Evolutionary conservation across 2,888 invertebrate genomes (phyloP), one percentile per base, ranked within the genome.

Genomic region (Oasisia sp.): DNA sequence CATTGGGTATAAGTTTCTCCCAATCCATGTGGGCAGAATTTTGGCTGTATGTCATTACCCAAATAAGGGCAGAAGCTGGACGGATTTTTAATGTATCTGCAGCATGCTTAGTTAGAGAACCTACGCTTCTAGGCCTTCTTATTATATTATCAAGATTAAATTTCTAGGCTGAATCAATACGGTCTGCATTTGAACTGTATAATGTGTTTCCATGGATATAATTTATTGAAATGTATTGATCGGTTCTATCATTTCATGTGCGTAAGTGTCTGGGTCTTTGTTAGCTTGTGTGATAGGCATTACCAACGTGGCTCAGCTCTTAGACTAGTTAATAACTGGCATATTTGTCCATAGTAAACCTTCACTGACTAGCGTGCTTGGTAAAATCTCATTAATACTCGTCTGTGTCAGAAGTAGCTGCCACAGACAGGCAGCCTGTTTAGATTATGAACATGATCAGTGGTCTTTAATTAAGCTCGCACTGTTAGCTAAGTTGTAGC

Each of bases 201-300:
- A 27, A 74, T n/a, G 74, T 74, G 74, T 74, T 74, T 74, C 74
- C 74, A 74, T 19, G 74, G 74, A 74, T n/a, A 74, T 74, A 74
- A 56, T 74, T 74, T 74, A 74, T 74, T 74, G 74, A 74, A 74
- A 74, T 74, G 74, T 74, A 74, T 74, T 74, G 74, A 74, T 74
- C 27, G 74, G 27, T 74, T 74, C 74, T 74, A 74, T 74, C 74
- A 19, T 74, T 74, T 74, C 74, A 74, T 74, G 50, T 50, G 50
- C 50, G 9, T 50, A 50, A 50, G 50, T 50, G 50, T 50, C 2
- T 74, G 74, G 74, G 74, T 74, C 74, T 74, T 74, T 74, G 74
- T 74, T 7, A 74, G 19, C 27, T 27, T 19, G 74, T 74, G 74
- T 74, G 27, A 74, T 19, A 19, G n/a, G 74, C 74, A 74, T 74